phyloP scores from a whole-genome alignment of 2,113 vertebrate genomes.

The Phalacrocorax aristotelis region DNA sequence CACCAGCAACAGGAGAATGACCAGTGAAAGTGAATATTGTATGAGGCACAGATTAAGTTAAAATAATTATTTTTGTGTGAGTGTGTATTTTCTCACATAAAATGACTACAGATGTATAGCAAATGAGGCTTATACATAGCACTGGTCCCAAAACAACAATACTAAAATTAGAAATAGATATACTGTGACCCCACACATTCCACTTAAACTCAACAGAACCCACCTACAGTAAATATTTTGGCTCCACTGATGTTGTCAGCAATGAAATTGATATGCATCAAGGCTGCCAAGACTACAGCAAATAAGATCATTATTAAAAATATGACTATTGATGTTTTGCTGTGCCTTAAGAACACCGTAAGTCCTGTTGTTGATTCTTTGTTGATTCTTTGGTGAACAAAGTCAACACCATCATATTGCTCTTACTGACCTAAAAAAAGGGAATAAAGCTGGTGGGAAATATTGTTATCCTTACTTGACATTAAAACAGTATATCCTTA shows the following conservation, averaged over 20 bases:
- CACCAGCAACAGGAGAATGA: neutral
- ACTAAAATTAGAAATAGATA: conserved; percentile 15
- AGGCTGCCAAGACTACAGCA: neutral
- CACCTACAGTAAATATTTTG: conserved; percentile 21
- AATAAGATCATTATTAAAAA: conserved; percentile 6
- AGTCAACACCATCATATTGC: neutral
- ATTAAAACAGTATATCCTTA: neutral
- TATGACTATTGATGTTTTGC: neutral
- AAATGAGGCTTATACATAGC: neutral
- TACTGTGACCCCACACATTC: neutral
- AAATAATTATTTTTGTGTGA: neutral
- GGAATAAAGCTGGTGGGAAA: neutral
- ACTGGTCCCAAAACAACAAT: neutral
- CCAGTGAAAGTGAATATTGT: neutral
- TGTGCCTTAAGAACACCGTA: neutral
- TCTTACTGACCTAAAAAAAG: neutral
- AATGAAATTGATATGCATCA: neutral
- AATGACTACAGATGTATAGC: neutral
- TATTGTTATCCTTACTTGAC: neutral
- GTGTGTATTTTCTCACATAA: neutral
- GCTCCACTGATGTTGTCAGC: neutral
- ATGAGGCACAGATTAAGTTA: neutral
- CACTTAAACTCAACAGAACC: neutral
- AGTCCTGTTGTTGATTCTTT: neutral
- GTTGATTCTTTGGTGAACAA: neutral